A percentile compares a stretch with the other conserved stretches of the same genome.
phyloP scores from a whole-genome alignment of 2,797 vertebrate genomes.

The Knipowitschia caucasica region DNA sequence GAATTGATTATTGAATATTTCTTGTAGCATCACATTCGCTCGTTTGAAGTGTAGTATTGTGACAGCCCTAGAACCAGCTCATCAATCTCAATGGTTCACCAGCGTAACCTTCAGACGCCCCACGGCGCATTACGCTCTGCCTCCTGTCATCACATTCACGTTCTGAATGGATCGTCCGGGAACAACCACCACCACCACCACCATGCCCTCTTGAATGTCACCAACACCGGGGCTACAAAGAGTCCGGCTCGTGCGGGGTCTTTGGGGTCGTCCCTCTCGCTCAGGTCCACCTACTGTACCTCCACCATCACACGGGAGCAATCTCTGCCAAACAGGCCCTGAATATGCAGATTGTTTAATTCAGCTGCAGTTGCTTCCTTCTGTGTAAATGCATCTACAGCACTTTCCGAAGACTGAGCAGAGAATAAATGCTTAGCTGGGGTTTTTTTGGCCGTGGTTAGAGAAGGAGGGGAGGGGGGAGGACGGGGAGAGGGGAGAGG shows the following conservation, averaged over 20 bases:
- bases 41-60: too few species aligned
- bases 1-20: too few species aligned
- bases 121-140: too few species aligned
- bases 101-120: too few species aligned
- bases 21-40: too few species aligned
- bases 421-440: conserved; percentile 75
- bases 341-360: conserved; percentile 79
- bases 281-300: conserved; percentile 35
- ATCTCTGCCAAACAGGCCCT: conserved; percentile 56
- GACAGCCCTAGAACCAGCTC: too few species aligned
- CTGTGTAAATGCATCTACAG: conserved; percentile 78
- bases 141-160: too few species aligned
- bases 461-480: conserved; percentile 7
- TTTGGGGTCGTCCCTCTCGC: conserved; percentile 35
- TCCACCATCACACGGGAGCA: conserved; percentile 54
- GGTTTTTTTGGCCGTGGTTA: conserved; percentile 49
- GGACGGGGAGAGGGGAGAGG: conserved; percentile 23
- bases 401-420: conserved; percentile 75
- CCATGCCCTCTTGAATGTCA: neutral
- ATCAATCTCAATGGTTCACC: too few species aligned
- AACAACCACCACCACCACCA: neutral
- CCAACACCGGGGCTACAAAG: neutral
- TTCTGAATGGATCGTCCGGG: neutral
- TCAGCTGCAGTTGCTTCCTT: conserved; percentile 74
- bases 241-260: too few species aligned